Percentiles rank a stretch among this genome's conserved stretches.
Evolutionary conservation across 2,888 invertebrate species (phyloP).

Genomic region (Harpagoxenus sublaevis): DNA sequence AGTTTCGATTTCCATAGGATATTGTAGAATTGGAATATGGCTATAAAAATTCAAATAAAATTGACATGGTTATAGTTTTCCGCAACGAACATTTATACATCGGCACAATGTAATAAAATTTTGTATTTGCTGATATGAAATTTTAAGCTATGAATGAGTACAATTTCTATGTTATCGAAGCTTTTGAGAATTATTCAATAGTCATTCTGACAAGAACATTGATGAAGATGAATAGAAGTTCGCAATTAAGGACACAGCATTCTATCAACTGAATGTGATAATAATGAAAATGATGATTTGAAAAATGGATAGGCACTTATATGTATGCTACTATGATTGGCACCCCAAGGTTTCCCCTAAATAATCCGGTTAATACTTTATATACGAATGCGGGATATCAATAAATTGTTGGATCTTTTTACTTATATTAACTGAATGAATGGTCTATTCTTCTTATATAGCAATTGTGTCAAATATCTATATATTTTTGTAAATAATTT

Average conservation of each 20-base stretch:
- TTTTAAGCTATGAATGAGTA: background rate
- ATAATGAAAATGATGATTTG: conserved; percentile 26
- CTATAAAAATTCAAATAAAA: too few relatives aligned
- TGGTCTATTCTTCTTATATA: background rate
- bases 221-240: background rate
- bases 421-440: conserved; percentile 6
- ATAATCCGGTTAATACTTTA: conserved; percentile 13
- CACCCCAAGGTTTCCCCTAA: conserved; percentile 41
- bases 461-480: background rate
- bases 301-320: conserved; percentile 80
- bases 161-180: background rate
- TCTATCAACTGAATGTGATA: conserved; percentile 18
- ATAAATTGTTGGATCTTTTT: background rate
- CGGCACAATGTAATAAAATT: background rate
- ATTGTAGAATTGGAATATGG: too few relatives aligned
- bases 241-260: background rate
- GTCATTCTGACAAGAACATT: background rate
- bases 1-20: too few relatives aligned
- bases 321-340: conserved; percentile 46
- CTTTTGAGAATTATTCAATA: background rate
- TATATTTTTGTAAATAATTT: conserved; percentile 7
- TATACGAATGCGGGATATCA: background rate
- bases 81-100: background rate
- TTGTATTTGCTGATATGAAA: background rate
- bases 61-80: too few relatives aligned